phyloP scores from a whole-genome alignment of 2,888 invertebrate species.

The Aphodius sticticus region DNA sequence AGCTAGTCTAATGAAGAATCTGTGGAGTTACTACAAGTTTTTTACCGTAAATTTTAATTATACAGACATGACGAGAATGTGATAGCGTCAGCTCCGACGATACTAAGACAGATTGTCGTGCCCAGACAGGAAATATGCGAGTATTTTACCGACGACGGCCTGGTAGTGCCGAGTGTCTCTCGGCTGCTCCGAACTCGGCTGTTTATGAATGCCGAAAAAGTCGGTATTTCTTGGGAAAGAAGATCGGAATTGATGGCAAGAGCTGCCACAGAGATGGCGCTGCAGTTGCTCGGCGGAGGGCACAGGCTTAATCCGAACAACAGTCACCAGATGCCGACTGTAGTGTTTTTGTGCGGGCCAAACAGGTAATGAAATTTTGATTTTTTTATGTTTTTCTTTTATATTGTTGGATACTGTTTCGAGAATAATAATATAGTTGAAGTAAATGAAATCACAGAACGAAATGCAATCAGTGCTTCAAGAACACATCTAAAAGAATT shows the following conservation, averaged over 20 bases:
- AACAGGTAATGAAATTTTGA: constrained; percentile 61
- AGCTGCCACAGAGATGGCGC: constrained; percentile 84
- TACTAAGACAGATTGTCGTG: constrained; percentile 74
- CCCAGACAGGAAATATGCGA: constrained; percentile 69
- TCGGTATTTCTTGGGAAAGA: constrained; percentile 72
- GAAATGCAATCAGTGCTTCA: too few relatives aligned
- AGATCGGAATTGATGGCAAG: constrained; percentile 82
- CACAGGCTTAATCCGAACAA: constrained; percentile 86
- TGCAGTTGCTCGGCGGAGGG: constrained; percentile 84
- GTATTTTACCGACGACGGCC: constrained; percentile 83
- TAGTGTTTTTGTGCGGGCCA: constrained; percentile 77
- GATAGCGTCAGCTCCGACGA: constrained; percentile 70
- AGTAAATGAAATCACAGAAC: too few relatives aligned
- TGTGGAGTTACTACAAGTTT: not conserved
- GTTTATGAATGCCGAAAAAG: constrained; percentile 72
- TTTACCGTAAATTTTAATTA: constrained; percentile 55
- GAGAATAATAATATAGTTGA: too few relatives aligned
- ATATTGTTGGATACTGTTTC: constrained; percentile 20
- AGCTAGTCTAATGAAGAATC: too few relatives aligned
- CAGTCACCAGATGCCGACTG: constrained; percentile 86
- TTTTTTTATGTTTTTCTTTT: constrained; percentile 34
- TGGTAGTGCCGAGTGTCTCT: constrained; percentile 80
- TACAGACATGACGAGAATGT: constrained; percentile 86
- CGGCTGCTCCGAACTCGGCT: constrained; percentile 71
- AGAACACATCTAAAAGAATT: too few relatives aligned